Base-by-base conservation (phyloP, 2,797 vertebrate genomes). In the Rhinogobio ventralis region DNA sequence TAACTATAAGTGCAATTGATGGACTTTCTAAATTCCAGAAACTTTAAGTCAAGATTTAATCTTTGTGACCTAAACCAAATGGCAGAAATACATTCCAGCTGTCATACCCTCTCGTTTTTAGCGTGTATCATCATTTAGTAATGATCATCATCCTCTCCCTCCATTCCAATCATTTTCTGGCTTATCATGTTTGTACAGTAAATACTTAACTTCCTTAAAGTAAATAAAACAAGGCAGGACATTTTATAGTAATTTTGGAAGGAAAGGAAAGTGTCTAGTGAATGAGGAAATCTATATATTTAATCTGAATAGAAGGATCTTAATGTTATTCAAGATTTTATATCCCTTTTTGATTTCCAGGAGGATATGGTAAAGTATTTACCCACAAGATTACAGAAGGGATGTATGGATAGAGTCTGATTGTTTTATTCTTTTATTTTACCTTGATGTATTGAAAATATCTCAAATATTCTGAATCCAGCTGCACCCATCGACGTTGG, bases 391-490 rank as follows among this genome's bases (percentile, higher is more conserved):
- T 42, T 60, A 49, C 14, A 49, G 42, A n/a, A 46, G n/a, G 17
- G 30, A 71, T 57, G 23, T 33, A 15, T 5, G 7, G 17, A 49
- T 28, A 45, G 4, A 25, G 20, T 33, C 13, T 25, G 19, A 25
- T 33, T 25, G 19, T 23, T 46, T 30, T 74, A 20, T 46, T 39
- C 3, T 64, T 60, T n/a, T 13, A 14, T 17, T 53, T 36, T 68
- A 90, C 88, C 89, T 90, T 90, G 28, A 81, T 66, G 10, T 86
- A 81, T 33, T 89, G 84, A 75, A 83, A 89, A 68, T 88, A 90
- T 85, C 76, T 87, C 73, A 90, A 67, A 73, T 88, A 90, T 20
- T 87, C 72, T 14, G 60, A 39, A 64, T 88, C 88, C 57, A 90
- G 66, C 51, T 75, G 80, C n/a, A 90, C 89, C 89, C 89, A 90